These are phyloP conservation scores for Oscheius sp. DNA, from an alignment of 1,140 invertebrate species.

Conservation along the genomic window DNA sequence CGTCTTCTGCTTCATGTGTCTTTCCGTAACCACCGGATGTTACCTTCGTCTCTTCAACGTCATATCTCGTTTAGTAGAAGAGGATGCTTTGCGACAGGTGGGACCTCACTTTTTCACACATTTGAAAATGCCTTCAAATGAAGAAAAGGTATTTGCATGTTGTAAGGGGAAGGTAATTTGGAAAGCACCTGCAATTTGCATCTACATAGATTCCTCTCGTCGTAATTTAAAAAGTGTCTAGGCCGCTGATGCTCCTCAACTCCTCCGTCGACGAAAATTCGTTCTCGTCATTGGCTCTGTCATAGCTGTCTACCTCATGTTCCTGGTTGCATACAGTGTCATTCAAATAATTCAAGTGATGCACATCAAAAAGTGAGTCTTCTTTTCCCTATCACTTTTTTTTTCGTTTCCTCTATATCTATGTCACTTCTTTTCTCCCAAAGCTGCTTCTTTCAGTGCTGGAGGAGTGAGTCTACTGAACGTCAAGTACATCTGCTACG, in stretches of 20 bases:
- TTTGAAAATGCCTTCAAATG: too few relatives aligned
- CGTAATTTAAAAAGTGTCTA: not conserved
- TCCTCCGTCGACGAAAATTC: constrained; percentile 21
- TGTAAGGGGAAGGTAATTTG: too few relatives aligned
- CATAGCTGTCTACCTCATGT: constrained; percentile 21
- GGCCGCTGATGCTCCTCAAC: constrained; percentile 19
- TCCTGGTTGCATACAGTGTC: constrained; percentile 18
- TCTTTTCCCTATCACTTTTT: not conserved
- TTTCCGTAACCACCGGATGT: constrained; percentile 16
- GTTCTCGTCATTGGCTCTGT: constrained; percentile 29
- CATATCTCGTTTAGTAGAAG: not conserved
- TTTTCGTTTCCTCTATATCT: too few relatives aligned
- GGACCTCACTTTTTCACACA: too few relatives aligned
- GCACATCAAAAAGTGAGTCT: constrained; percentile 22
- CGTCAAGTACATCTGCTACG: constrained; percentile 33
- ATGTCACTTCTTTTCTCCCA: not conserved
- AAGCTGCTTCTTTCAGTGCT: not conserved
- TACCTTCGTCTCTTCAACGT: constrained; percentile 22
- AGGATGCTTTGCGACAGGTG: not conserved
- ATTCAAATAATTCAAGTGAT: constrained; percentile 26
- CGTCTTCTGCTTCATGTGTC: constrained; percentile 24
- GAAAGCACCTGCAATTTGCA: too few relatives aligned
- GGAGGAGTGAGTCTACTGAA: not conserved
- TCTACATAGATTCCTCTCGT: not conserved
- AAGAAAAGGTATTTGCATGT: too few relatives aligned